Percentiles rank a stretch among this genome's conserved stretches.
These are phyloP conservation scores for Araneus ventricosus DNA, from an alignment of 1,140 invertebrate species.

Conservation along the genomic window DNA sequence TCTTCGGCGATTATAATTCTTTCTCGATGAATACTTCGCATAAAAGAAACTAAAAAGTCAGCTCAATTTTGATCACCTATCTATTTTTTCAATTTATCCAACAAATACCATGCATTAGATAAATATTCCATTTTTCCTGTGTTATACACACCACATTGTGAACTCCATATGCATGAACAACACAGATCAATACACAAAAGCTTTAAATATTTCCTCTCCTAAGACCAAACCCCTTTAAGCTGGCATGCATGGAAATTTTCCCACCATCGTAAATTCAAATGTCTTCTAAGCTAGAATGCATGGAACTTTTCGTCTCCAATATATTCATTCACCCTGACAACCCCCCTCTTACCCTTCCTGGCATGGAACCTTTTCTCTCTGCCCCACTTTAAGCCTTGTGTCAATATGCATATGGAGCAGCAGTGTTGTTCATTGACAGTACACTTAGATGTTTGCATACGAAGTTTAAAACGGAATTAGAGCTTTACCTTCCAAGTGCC, in stretches of 20 bases:
- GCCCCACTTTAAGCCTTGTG: neutral
- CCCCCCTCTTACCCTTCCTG: neutral
- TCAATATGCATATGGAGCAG: neutral
- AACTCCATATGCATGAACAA: neutral
- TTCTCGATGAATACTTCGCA: too few relatives aligned
- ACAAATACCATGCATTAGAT: too few relatives aligned
- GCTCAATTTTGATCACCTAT: too few relatives aligned
- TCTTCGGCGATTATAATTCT: too few relatives aligned
- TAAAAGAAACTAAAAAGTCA: too few relatives aligned
- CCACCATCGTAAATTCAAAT: slow-evolving; percentile 20
- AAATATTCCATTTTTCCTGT: too few relatives aligned
- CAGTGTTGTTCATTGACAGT: neutral
- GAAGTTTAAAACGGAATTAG: neutral
- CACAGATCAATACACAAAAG: neutral
- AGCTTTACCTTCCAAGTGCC: neutral
- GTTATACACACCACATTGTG: too few relatives aligned
- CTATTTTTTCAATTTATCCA: too few relatives aligned
- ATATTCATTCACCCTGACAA: neutral
- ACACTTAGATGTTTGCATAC: slow-evolving; percentile 8
- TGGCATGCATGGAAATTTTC: neutral
- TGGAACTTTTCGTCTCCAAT: slow-evolving; percentile 10
- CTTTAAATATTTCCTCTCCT: neutral
- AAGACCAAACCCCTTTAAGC: neutral
- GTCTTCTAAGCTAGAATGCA: neutral
- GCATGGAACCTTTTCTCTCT: neutral